Base-by-base conservation (phyloP, 1,140 invertebrate species). In the Drosophila rhopaloa region DNA sequence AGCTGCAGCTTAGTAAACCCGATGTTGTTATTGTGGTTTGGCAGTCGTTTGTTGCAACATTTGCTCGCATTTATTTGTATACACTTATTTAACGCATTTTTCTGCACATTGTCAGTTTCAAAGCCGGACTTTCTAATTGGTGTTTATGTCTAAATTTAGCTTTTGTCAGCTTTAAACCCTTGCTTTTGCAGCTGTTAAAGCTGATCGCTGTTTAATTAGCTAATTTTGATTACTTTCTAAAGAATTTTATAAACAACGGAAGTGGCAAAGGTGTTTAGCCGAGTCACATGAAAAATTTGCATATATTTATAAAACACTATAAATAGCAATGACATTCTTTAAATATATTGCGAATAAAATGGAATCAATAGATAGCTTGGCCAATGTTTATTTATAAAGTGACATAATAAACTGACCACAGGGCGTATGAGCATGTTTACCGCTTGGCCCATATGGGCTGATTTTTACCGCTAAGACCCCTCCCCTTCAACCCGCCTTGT, bases 51-150 rank as follows among this genome's bases (percentile, higher is more conserved):
- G 61, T 86, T 66, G 75, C 83, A 76, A 76, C 70, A 82, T 60
- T 86, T 88, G 74, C 73, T 79, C 51, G 75, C 58, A 63, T 82
- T 88, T 88, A 75, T 82, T 84, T 76, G 79, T 81, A 66, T 85
- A 71, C 47, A 79, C 68, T 74, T 84, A 77, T 72, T 85, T 71
- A 58, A 81, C 81, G 77, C 82, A 85, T 81, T 57, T 82, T 74
- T 80, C 62, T 59, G 59, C 76, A 24, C 24, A 24, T 24, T 24
- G 24, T 24, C 24, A 24, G 24, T 24, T 24, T 24, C 2, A 74
- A 72, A 67, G 65, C 44, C 56, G 56, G 57, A 89, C 83, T 88
- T 88, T 88, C 84, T 89, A 88, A 86, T 88, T 72, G 81, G 57
- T 76, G 75, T 83, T 73, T 71, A 79, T 67, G 61, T 76, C 62